Conservation (phyloP, 2,888 invertebrate species). For the Lymantria dispar region DNA sequence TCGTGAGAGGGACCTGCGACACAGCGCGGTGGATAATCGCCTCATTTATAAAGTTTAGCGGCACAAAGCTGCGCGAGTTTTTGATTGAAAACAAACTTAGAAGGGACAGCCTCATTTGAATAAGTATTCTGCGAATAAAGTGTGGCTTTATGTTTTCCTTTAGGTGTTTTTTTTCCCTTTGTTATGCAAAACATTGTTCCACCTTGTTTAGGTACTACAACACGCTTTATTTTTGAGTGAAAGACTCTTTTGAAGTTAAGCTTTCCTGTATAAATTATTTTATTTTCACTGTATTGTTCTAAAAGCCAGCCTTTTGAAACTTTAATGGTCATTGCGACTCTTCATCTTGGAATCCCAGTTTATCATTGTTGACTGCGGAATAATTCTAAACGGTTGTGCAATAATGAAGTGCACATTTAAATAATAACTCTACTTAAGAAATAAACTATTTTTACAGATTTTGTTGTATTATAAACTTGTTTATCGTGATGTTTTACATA, state of each 20-base stretch:
- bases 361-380: conserved; percentile 50
- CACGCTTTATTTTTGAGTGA: conserved; percentile 83
- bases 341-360: conserved; percentile 60
- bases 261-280: conserved; percentile 81
- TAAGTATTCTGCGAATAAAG: conserved; percentile 83
- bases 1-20: conserved; percentile 58
- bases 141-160: conserved; percentile 83
- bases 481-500: too few relatives aligned
- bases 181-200: conserved; percentile 83
- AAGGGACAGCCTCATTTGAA: conserved; percentile 83
- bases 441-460: conserved; percentile 1
- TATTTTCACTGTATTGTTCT: conserved; percentile 80
- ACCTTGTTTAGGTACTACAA: conserved; percentile 82
- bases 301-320: conserved; percentile 72
- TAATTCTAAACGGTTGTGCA: conserved; percentile 33
- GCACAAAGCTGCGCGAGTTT: conserved; percentile 80
- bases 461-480: too few relatives aligned
- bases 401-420: conserved; percentile 15
- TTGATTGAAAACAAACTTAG: conserved; percentile 83
- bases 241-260: conserved; percentile 82
- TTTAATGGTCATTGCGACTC: conserved; percentile 68
- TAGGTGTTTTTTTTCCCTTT: conserved; percentile 80
- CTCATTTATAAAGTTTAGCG: conserved; percentile 82
- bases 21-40: conserved; percentile 77
- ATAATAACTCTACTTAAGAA: background rate